Base-by-base conservation (phyloP, 2,888 invertebrate species). In the Rhimphoctona megacephalus region DNA sequence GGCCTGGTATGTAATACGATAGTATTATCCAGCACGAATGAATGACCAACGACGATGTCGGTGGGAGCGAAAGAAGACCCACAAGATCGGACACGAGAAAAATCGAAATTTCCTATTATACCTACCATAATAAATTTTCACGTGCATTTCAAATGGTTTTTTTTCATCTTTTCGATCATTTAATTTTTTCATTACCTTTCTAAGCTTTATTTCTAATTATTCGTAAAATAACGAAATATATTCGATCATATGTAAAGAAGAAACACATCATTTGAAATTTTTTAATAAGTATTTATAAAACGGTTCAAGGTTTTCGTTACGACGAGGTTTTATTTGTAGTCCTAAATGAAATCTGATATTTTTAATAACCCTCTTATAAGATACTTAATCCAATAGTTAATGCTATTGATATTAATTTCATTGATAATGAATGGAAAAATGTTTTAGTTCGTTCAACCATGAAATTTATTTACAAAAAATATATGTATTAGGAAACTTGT, bases 1-100 rank as follows among this genome's bases (percentile, higher is more conserved):
- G 88, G 89, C 76, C 66, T 25, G 81, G 69, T 36, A 49, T 80
- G 92, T 91, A 92, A 92, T 84, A 49, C 88, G 92, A 93, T 90
- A 90, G 85, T 90, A 91, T 92, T 88, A 82, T 70, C 49, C 90
- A 91, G 88, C 88, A 89, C 83, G 86, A 88, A 81, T 86, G 89
- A 81, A 84, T 85, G 77, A 87, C 82, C 81, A n/a, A 30, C 80
- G 33, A 57, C 57, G 46, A 83, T 78, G 82, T 87, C 78, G 81
- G 87, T 82, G 89, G 85, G 89, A 90, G 87, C 78, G 82, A 87
- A 86, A 36, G 93, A 93, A 93, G 93, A 91, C 93, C 91, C 90
- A 91, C 90, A 92, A 91, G 83, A 79, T 82, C 57, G 30, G 64
- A 70, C 57, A 87, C 54, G 61, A 49, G 64, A 67, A 78, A 78